A percentile compares a stretch with the other conserved stretches of the same genome.
These are phyloP conservation scores for Drymonia ruficornis DNA, from an alignment of 2,888 invertebrate species.

Conservation along the genomic window DNA sequence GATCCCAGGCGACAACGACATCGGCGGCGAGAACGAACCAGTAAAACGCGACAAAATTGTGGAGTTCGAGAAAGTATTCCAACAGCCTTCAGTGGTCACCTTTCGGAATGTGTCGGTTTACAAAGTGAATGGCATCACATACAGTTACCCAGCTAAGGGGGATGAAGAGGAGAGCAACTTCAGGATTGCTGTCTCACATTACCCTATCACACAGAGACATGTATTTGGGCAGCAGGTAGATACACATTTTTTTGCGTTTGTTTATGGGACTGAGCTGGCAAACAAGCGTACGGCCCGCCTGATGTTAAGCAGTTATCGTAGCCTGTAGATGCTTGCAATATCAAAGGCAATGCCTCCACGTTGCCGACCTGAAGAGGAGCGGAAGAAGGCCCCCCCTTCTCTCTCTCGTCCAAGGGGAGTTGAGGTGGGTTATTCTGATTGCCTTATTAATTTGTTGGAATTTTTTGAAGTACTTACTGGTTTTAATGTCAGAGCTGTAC, in stretches of 20 bases:
- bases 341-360: no score
- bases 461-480: no score
- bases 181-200: slow-evolving; percentile 89
- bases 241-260: neutral
- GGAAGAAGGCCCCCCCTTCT: no score
- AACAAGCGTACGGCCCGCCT: no score
- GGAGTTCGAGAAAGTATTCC: slow-evolving; percentile 90
- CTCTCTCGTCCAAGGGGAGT: no score
- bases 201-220: slow-evolving; percentile 81
- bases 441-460: no score
- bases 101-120: slow-evolving; percentile 88
- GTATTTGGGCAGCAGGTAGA: slow-evolving; percentile 73
- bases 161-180: slow-evolving; percentile 68
- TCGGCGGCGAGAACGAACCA: slow-evolving; percentile 95
- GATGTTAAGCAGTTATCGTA: no score
- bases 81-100: slow-evolving; percentile 87
- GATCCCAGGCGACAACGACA: slow-evolving; percentile 98
- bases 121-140: slow-evolving; percentile 89
- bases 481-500: no score
- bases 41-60: slow-evolving; percentile 88
- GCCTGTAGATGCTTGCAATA: no score
- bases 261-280: no score
- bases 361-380: no score
- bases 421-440: no score
- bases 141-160: slow-evolving; percentile 83